Conservation (phyloP, 2,797 vertebrate genomes). For the Neopelma chrysocephalum region DNA sequence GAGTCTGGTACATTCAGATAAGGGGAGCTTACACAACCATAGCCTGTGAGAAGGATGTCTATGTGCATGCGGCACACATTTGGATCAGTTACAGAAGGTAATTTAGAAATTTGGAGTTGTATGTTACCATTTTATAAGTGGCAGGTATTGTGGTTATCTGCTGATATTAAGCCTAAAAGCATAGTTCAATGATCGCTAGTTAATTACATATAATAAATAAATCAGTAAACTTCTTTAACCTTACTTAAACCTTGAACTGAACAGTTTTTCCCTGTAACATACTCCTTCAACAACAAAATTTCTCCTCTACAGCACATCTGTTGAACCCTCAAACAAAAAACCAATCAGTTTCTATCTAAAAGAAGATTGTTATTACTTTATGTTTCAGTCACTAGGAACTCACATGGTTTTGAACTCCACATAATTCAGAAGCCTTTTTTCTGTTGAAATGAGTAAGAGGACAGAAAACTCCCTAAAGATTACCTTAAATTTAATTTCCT, state of each 20-base stretch:
- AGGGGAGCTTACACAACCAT: not conserved
- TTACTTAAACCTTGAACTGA: not conserved
- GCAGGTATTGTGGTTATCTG: not conserved
- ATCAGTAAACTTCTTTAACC: not conserved
- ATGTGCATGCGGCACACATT: accelerated
- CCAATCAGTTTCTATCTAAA: not conserved
- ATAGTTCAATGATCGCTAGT: not conserved
- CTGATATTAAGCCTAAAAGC: not conserved
- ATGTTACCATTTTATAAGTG: not conserved
- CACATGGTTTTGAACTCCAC: not conserved
- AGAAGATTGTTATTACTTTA: not conserved
- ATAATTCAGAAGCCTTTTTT: constrained; percentile 6
- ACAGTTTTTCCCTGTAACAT: not conserved
- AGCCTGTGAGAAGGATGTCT: not conserved
- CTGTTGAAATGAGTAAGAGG: constrained; percentile 8
- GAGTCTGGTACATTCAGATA: not conserved
- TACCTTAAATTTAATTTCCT: constrained; percentile 55
- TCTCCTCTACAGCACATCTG: not conserved
- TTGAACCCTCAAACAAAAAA: not conserved
- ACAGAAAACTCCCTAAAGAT: constrained; percentile 14
- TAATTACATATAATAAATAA: not conserved
- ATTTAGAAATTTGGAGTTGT: not conserved
- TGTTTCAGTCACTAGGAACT: not conserved
- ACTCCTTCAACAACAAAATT: not conserved
- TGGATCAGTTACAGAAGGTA: not conserved